These are phyloP conservation scores for Scyliorhinus canicula DNA, from an alignment of 2,797 vertebrate species.

Conservation along the genomic window DNA sequence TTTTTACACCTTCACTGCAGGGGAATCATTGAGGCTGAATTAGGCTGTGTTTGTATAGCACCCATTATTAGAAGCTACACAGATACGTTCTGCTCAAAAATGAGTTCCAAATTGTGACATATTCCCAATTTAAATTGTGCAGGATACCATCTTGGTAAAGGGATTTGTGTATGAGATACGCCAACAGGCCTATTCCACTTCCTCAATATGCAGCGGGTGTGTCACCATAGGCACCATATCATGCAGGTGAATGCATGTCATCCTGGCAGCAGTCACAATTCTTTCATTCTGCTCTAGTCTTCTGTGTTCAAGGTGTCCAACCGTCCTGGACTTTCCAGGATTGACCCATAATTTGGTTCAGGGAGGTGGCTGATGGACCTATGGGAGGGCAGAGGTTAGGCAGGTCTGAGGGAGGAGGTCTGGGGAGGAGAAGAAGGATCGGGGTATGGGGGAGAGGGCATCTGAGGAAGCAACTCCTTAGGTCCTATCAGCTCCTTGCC, in stretches of 20 bases:
- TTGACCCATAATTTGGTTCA: no score
- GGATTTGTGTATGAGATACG: background rate
- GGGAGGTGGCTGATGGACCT: no score
- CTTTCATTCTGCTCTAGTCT: background rate
- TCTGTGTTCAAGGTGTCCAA: background rate
- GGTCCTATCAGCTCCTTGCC: no score
- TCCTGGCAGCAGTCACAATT: background rate
- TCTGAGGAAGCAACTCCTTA: no score
- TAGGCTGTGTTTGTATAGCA: background rate
- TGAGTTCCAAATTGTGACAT: background rate
- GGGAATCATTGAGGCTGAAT: background rate
- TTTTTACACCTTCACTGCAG: background rate
- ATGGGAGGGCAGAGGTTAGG: no score
- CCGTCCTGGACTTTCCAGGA: no score
- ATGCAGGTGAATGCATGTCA: background rate
- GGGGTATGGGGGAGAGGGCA: no score
- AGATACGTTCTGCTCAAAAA: background rate
- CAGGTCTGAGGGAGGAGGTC: background rate
- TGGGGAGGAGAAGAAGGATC: background rate
- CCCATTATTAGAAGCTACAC: background rate
- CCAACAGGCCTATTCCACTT: background rate
- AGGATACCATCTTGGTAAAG: background rate
- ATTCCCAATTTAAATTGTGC: background rate
- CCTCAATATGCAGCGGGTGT: background rate
- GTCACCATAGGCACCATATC: background rate